These are phyloP conservation scores for Orchestes rusci DNA, from an alignment of 2,888 invertebrate genomes.

Conservation along the genomic window DNA sequence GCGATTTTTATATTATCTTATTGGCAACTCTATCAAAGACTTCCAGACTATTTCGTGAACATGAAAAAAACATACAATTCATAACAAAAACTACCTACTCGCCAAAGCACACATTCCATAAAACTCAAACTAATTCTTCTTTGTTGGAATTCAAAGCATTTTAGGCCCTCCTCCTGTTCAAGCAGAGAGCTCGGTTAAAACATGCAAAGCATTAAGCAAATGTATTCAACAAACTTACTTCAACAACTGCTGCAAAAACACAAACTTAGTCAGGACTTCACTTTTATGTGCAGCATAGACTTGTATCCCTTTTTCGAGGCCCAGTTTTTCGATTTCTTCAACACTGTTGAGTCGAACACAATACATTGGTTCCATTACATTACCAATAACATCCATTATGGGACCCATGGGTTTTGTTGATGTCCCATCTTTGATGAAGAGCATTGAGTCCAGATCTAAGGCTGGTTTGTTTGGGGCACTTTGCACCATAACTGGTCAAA, in stretches of 20 bases:
- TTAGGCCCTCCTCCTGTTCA: too few relatives aligned
- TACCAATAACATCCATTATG: conserved; percentile 90
- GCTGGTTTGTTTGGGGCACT: conserved; percentile 66
- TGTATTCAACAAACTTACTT: conserved; percentile 60
- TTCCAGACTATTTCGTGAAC: too few relatives aligned
- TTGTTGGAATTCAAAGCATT: too few relatives aligned
- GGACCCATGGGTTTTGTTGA: conserved; percentile 60
- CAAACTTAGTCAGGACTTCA: conserved; percentile 61
- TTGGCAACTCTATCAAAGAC: too few relatives aligned
- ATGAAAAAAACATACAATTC: too few relatives aligned
- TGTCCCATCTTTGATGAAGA: conserved; percentile 59
- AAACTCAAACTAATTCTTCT: too few relatives aligned
- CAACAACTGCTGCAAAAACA: conserved; percentile 66
- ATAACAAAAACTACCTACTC: too few relatives aligned
- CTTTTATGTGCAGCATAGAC: conserved; percentile 81
- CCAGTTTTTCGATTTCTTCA: conserved; percentile 64
- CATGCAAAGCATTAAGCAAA: too few relatives aligned
- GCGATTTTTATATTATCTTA: too few relatives aligned
- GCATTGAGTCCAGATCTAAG: conserved; percentile 77
- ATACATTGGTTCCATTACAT: conserved; percentile 77
- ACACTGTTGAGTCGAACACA: conserved; percentile 70
- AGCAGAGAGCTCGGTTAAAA: too few relatives aligned
- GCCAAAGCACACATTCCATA: too few relatives aligned
- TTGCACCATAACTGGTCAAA: conserved; percentile 73
- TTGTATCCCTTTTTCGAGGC: conserved; percentile 58